phyloP scores from a whole-genome alignment of 1,140 invertebrate genomes.

The Trialeurodes vaporariorum region DNA sequence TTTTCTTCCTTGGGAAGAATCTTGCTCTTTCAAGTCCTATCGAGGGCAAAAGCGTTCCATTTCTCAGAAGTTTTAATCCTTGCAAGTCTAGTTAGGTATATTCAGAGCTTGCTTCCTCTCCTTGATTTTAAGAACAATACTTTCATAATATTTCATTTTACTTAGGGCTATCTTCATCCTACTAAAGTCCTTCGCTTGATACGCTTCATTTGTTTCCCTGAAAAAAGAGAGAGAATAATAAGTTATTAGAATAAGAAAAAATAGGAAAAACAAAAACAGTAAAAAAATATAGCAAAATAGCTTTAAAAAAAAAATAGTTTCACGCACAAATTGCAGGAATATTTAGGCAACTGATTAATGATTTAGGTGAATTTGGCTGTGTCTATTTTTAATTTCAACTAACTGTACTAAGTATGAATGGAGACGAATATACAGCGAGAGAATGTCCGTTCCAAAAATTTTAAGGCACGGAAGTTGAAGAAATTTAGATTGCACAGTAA shows the following conservation, averaged over 20 bases:
- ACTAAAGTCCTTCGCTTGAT: conserved; percentile 28
- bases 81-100: not conserved
- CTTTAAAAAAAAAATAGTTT: conserved; percentile 1
- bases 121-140: conserved; percentile 39
- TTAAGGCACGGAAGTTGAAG: no score
- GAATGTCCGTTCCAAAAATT: no score
- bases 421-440: no score
- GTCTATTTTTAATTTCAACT: no score
- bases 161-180: conserved; percentile 27
- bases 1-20: no score
- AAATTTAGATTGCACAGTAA: no score
- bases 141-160: conserved; percentile 42
- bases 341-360: no score
- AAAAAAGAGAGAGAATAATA: conserved; percentile 17
- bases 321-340: not conserved
- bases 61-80: no score
- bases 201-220: conserved; percentile 30
- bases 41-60: no score
- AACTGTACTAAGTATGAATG: no score
- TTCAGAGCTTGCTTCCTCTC: conserved; percentile 7
- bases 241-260: not conserved
- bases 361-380: no score
- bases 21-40: no score
- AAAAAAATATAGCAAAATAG: conserved; percentile 1
- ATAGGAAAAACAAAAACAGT: conserved; percentile 8